These are phyloP conservation scores for Phyto melanocephala DNA, from an alignment of 2,888 invertebrate genomes.

Conservation along the genomic window DNA sequence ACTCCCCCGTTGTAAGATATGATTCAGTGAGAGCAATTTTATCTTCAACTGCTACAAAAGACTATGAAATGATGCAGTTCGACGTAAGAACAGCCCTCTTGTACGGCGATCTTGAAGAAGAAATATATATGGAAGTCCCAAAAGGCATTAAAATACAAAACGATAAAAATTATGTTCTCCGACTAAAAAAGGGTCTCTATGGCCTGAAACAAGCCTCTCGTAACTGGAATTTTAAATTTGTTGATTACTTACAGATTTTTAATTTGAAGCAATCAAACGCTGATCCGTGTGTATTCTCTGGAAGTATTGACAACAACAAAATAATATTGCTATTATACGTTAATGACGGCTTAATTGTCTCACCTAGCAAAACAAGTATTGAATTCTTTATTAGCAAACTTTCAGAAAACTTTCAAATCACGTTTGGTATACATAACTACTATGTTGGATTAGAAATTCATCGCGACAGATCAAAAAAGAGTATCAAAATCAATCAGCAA, in stretches of 20 bases:
- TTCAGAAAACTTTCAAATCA: constrained; percentile 30
- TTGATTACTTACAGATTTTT: constrained; percentile 60
- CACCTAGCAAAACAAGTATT: constrained; percentile 24
- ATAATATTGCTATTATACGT: constrained; percentile 68
- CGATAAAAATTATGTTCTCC: constrained; percentile 61
- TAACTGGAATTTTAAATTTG: constrained; percentile 67
- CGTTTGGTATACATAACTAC: constrained; percentile 34
- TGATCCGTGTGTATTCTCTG: constrained; percentile 70
- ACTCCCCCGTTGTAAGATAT: constrained; percentile 69
- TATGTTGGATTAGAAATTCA: constrained; percentile 52
- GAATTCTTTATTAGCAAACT: constrained; percentile 33
- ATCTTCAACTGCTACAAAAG: constrained; percentile 56
- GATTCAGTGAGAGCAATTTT: constrained; percentile 67
- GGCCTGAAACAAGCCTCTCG: constrained; percentile 67
- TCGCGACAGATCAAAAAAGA: constrained; percentile 32
- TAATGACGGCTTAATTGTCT: constrained; percentile 68
- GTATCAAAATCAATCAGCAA: neutral
- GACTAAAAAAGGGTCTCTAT: constrained; percentile 66
- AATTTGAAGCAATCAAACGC: constrained; percentile 64
- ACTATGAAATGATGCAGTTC: constrained; percentile 62
- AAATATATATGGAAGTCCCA: constrained; percentile 62
- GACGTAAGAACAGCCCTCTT: constrained; percentile 65
- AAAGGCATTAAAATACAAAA: constrained; percentile 49
- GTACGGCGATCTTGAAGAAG: constrained; percentile 61
- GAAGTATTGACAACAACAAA: constrained; percentile 32